Percentiles rank a stretch among this genome's conserved stretches.
Evolutionary conservation across 2,888 invertebrate species (phyloP).

Genomic region (Polydrusus pterygomalis): DNA sequence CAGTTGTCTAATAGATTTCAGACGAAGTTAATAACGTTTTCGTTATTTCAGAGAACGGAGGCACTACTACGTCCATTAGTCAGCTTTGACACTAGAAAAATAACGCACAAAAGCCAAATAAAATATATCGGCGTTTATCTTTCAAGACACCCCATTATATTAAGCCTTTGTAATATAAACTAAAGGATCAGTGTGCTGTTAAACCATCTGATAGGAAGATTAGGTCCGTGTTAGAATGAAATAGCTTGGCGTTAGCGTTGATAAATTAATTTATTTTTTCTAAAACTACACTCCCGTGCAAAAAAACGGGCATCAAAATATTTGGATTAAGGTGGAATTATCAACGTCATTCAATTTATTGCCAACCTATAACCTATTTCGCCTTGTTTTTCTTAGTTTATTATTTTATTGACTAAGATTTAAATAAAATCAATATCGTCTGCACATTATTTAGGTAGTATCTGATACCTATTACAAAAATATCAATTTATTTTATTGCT

Average conservation of each 20-base stretch:
- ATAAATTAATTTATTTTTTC: conserved; percentile 1
- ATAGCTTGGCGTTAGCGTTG: not conserved
- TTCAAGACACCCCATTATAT: conserved; percentile 61
- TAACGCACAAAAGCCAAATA: conserved; percentile 67
- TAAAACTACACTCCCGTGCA: no score
- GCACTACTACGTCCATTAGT: conserved; percentile 67
- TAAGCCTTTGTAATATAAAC: conserved; percentile 27
- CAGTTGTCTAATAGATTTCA: conserved; percentile 69
- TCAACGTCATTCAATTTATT: no score
- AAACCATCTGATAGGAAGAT: conserved; percentile 18
- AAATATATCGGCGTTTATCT: conserved; percentile 68
- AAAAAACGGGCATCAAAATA: no score
- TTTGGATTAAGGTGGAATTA: no score
- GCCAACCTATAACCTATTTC: no score
- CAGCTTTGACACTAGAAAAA: conserved; percentile 69
- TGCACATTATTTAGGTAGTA: no score
- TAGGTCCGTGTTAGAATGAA: conserved; percentile 10
- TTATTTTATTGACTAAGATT: no score
- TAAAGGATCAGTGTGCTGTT: conserved; percentile 13
- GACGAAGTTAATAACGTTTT: conserved; percentile 67
- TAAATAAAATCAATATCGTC: no score
- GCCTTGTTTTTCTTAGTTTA: no score
- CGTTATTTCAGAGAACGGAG: conserved; percentile 57
- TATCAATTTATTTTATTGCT: no score
- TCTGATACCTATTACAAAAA: no score